Evolutionary conservation across 2,888 invertebrate genomes (phyloP), one percentile per base, ranked within the genome.

Genomic region (Rhagophthalmus giganteus): DNA sequence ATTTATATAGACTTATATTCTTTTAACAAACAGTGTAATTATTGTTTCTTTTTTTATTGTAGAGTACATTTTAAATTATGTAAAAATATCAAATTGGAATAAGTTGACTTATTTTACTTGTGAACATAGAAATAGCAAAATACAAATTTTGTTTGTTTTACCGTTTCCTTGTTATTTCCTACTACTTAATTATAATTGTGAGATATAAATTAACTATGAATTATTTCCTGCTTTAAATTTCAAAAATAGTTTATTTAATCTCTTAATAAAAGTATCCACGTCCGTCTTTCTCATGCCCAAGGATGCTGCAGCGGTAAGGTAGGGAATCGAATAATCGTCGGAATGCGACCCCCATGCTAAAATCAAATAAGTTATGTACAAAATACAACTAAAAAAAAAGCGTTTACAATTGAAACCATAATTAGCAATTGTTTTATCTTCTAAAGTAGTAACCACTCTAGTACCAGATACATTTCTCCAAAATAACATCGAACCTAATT

Each of bases 251-350:
- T 84, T 82, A 47, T 81, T 78, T 34, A 90, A 73, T 63, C 85
- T 79, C 57, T 79, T 78, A 34, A 86, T 76, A 69, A 89, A 88
- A 12, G 75, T 69, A 66, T 87, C 85, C n/a, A 89, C 80, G 63
- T 90, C 89, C 2, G 71, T 64, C 57, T 77, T 77, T 32, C 79
- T 79, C 71, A 87, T 80, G 2, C 89, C 89, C 25, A 90, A 72
- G 3, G 84, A 79, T 2, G 88, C 86, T 9, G 89, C 88, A 37
- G 85, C 86, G 2, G 89, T 90, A 57, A 90, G 74, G 68, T 90
- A 90, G 1, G 86, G 80, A 51, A 75, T 73, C 7, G 79, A 78
- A 60, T 81, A 82, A 57, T 75, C 73, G 60, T 79, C 75, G 57
- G 78, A 76, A 70, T 89, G 88, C 6, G 85, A 79, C 34, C 88